Percentiles rank a stretch among this genome's conserved stretches.
phyloP scores from a whole-genome alignment of 2,797 vertebrate genomes.

The Tachyglossus aculeatus region DNA sequence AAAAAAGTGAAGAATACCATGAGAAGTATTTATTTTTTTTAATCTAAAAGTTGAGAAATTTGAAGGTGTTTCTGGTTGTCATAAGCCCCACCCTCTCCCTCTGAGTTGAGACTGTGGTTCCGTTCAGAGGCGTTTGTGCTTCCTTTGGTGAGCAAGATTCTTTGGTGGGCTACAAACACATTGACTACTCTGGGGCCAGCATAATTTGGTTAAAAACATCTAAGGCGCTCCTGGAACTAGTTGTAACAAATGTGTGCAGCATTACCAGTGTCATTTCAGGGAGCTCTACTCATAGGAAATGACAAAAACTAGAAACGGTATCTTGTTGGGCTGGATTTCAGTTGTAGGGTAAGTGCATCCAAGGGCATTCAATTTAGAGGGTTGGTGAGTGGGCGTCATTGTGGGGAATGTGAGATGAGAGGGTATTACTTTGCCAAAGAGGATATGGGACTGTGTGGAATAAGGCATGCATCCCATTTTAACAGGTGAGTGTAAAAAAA shows the following conservation, averaged over 20 bases:
- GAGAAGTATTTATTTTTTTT: too few relatives aligned
- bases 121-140: background rate
- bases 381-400: constrained; percentile 1
- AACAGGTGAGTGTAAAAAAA: background rate
- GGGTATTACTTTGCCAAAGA: background rate
- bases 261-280: background rate
- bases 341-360: background rate
- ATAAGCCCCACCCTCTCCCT: too few relatives aligned
- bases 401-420: background rate
- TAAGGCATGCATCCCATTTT: background rate
- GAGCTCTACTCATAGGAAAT: background rate
- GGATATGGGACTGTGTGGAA: background rate
- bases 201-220: background rate
- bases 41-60: too few relatives aligned
- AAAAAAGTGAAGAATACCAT: too few relatives aligned
- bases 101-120: constrained; percentile 9
- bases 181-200: background rate
- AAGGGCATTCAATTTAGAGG: background rate
- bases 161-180: constrained; percentile 1
- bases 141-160: background rate
- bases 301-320: background rate
- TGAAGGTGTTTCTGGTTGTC: too few relatives aligned
- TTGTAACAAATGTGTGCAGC: background rate
- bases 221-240: background rate
- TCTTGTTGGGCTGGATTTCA: background rate